Evolutionary conservation across 2,113 vertebrate genomes (phyloP), one percentile per base, ranked within the genome.

Genomic region (Rynchops niger): DNA sequence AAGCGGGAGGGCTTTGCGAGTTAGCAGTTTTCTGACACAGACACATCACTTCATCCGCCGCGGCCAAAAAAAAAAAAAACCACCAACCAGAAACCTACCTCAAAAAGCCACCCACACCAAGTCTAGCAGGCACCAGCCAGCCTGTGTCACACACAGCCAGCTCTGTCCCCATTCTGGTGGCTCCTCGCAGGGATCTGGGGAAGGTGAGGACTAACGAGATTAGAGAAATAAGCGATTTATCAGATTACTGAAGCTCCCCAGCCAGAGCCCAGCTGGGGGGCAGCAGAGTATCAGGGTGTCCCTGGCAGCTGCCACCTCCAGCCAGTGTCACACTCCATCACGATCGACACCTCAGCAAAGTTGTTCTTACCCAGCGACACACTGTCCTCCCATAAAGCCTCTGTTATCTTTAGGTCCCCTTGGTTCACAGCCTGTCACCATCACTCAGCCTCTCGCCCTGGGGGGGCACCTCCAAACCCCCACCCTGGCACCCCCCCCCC

Each of bases 281-380:
- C 79, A 20, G 56, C 5, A 26, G 67, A 52, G 23, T 49, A n/a
- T 8, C 2, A 2, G 16, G 47, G 52, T 12, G 43, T 53, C 62
- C 80, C 73, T 7, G 23, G 61, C 52, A 82, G 81, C 47, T 1
- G 0, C 2, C 0, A 26, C 58, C 88, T 72, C 42, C 9, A 2
- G 81, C 63, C 69, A n/a, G 40, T 71, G 66, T 61, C 93, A 80
- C 2, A 0, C 47, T 73, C 69, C n/a, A 10, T 85, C 62, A 63
- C 0, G 7, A 42, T 79, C 88, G 77, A 52, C 12, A 25, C 7
- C 1, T 2, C 62, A 17, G 66, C 85, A 72, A 86, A 79, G 85
- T 2, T 86, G 62, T 34, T 85, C 85, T 56, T 78, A 32, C 29
- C 21, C 59, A 1, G 67, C 1, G 0, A 26, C 0, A 0, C 38